Evolutionary conservation across 2,113 vertebrate species (phyloP).

Genomic region (Leptobrachium ailaonicum): DNA sequence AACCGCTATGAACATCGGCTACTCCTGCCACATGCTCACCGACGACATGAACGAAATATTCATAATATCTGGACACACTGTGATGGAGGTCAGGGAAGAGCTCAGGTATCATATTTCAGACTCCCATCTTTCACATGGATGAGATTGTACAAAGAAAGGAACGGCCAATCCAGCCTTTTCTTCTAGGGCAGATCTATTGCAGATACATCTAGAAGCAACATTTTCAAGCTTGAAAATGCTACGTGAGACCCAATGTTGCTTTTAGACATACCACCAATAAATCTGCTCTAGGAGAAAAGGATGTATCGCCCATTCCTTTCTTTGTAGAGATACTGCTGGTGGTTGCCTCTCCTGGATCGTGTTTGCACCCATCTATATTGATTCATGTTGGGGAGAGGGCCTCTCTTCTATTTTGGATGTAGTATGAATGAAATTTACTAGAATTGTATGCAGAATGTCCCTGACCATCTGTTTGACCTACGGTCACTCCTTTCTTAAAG

Average conservation of each 20-base stretch:
- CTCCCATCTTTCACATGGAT: not conserved
- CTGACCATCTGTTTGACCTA: not conserved
- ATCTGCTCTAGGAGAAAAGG: too few relatives aligned
- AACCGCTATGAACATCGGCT: conserved; percentile 81
- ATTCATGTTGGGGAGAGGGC: too few relatives aligned
- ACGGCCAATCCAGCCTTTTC: not conserved
- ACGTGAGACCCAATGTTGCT: not conserved
- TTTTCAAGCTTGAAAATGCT: not conserved
- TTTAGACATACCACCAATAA: not conserved
- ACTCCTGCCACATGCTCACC: conserved; percentile 79
- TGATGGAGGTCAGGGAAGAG: conserved; percentile 71
- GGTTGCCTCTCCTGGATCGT: too few relatives aligned
- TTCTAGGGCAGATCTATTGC: too few relatives aligned
- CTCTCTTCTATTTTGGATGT: too few relatives aligned
- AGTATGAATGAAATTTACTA: too few relatives aligned
- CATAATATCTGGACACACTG: conserved; percentile 68
- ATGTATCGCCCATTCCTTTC: too few relatives aligned
- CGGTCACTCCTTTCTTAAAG: conserved; percentile 52
- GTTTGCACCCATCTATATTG: too few relatives aligned
- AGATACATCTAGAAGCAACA: not conserved
- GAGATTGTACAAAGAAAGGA: not conserved
- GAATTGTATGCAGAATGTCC: too few relatives aligned
- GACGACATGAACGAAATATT: conserved; percentile 81
- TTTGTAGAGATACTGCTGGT: too few relatives aligned
- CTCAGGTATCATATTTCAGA: conserved; percentile 65